Conservation (phyloP, 1,140 invertebrate species). For the Bombyx mandarina region DNA sequence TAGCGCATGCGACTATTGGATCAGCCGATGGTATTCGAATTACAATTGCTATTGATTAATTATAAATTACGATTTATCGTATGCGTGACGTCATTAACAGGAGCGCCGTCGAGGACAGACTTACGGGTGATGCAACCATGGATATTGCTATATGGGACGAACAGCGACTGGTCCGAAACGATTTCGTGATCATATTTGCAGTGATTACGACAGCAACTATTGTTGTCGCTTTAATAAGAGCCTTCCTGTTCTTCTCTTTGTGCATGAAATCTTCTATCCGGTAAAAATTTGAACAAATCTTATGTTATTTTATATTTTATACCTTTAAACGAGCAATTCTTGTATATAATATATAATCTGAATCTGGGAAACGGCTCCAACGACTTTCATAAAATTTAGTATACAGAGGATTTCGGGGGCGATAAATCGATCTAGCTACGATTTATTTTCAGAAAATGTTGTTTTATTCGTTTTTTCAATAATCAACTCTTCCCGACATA, state of each 20-base stretch:
- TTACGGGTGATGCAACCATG: conserved; percentile 49
- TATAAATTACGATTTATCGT: background rate
- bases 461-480: too few species aligned
- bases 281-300: conserved; percentile 65
- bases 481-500: too few species aligned
- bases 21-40: conserved; percentile 79
- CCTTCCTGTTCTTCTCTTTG: conserved; percentile 80
- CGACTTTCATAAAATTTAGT: too few species aligned
- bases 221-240: conserved; percentile 74
- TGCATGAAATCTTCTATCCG: conserved; percentile 82
- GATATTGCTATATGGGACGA: conserved; percentile 50
- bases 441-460: too few species aligned
- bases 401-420: too few species aligned
- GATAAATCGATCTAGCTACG: too few species aligned
- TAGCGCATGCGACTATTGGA: conserved; percentile 84
- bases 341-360: too few species aligned
- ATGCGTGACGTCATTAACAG: conserved; percentile 19
- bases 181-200: conserved; percentile 49
- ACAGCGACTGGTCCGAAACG: conserved; percentile 32
- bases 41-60: background rate
- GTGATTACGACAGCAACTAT: conserved; percentile 64
- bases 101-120: conserved; percentile 49
- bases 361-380: too few species aligned
- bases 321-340: too few species aligned
- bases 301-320: background rate